These are phyloP conservation scores for Vultur gryphus DNA, from an alignment of 2,797 vertebrate genomes.

Conservation along the genomic window DNA sequence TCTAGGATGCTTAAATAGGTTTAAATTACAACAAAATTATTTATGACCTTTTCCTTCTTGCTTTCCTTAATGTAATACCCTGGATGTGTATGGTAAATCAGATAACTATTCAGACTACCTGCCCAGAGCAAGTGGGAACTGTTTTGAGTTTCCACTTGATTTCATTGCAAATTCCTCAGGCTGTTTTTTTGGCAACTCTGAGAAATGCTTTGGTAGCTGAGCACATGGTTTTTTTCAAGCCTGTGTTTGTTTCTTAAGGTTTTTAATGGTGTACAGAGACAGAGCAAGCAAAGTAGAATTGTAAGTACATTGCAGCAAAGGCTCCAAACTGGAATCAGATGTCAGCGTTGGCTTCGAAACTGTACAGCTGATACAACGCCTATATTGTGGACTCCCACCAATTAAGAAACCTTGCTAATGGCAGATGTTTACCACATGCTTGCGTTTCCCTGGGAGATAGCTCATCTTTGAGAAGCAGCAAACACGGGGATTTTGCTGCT, in stretches of 20 bases:
- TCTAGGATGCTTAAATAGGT: background rate
- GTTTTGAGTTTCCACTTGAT: conserved; percentile 18
- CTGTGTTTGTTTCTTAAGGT: background rate
- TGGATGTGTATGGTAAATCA: background rate
- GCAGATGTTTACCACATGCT: background rate
- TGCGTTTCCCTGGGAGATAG: background rate
- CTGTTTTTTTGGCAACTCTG: background rate
- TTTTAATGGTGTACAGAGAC: background rate
- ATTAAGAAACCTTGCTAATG: background rate
- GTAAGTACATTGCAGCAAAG: background rate
- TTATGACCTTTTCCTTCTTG: background rate
- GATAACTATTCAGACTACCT: background rate
- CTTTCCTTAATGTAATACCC: background rate
- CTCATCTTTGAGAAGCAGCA: background rate
- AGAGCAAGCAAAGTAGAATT: background rate
- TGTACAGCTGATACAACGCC: background rate
- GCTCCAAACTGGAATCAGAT: conserved; percentile 24
- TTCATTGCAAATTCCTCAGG: background rate
- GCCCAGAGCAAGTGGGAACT: background rate
- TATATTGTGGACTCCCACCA: background rate
- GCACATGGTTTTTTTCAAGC: background rate
- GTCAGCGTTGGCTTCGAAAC: background rate
- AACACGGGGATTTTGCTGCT: background rate
- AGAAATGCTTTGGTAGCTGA: conserved; percentile 11
- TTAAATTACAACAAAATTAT: background rate